phyloP scores from a whole-genome alignment of 2,113 vertebrate genomes.

The Psilopogon haemacephalus region DNA sequence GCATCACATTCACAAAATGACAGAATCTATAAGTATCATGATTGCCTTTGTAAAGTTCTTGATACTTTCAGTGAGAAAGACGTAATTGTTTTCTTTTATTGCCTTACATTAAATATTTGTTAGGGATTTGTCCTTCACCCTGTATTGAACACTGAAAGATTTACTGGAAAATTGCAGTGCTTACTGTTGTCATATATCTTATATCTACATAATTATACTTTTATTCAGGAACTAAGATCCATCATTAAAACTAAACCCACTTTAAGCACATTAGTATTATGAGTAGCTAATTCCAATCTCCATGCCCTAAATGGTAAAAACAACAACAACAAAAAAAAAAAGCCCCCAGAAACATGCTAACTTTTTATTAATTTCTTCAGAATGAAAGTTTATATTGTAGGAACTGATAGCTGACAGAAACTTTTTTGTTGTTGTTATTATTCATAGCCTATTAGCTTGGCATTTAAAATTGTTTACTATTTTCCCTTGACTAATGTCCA shows the following conservation, averaged over 20 bases:
- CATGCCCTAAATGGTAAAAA: neutral
- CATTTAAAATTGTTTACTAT: neutral
- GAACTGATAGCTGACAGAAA: neutral
- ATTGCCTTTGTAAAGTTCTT: neutral
- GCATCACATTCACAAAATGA: fast-evolving
- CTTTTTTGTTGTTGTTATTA: neutral
- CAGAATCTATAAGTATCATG: neutral
- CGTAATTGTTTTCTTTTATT: neutral
- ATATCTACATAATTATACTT: neutral
- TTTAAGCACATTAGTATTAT: neutral
- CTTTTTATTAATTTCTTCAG: neutral
- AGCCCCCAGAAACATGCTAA: neutral
- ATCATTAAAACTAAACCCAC: neutral
- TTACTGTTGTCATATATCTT: neutral
- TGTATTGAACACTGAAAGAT: neutral
- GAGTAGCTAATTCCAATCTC: neutral
- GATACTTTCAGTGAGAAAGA: neutral
- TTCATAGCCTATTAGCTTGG: neutral
- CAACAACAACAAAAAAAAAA: neutral
- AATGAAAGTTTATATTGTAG: neutral
- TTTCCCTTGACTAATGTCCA: neutral
- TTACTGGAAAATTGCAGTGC: neutral
- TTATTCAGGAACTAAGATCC: neutral
- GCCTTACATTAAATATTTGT: neutral
- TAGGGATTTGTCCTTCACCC: neutral